phyloP scores from a whole-genome alignment of 2,797 vertebrate species.

The Gephyroberyx darwinii region DNA sequence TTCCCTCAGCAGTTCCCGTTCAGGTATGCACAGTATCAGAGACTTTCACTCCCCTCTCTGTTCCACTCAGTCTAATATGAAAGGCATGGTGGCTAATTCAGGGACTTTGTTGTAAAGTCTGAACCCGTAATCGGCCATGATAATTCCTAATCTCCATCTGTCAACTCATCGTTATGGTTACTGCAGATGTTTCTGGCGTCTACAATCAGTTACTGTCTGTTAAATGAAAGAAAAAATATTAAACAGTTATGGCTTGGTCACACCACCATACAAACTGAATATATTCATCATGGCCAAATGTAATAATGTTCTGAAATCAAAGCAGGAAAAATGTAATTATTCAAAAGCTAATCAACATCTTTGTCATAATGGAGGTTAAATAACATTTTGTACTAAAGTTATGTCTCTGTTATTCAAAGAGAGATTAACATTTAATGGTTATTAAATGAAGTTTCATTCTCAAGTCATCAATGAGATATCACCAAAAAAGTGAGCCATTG shows the following conservation, averaged over 20 bases:
- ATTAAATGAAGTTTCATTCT: too few relatives aligned
- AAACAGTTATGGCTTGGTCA: neutral
- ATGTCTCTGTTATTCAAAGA: too few relatives aligned
- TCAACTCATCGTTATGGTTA: conserved; percentile 25
- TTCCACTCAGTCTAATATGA: conserved; percentile 26
- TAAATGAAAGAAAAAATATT: neutral
- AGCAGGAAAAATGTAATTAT: too few relatives aligned
- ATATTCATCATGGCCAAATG: neutral
- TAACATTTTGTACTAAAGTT: too few relatives aligned
- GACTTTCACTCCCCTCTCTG: conserved; percentile 13
- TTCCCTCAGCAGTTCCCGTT: conserved; percentile 9
- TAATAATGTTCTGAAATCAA: too few relatives aligned
- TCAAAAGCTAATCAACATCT: too few relatives aligned
- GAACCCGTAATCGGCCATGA: conserved; percentile 27
- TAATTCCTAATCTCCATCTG: conserved; percentile 43
- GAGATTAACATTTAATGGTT: too few relatives aligned
- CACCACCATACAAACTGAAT: neutral
- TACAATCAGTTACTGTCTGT: neutral
- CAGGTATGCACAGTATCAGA: conserved; percentile 33
- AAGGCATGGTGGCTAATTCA: conserved; percentile 4
- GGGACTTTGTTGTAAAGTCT: conserved; percentile 44
- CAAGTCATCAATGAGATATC: too few relatives aligned
- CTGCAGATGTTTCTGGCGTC: conserved; percentile 7
- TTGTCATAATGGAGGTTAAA: too few relatives aligned
- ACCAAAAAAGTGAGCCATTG: too few relatives aligned